These are phyloP conservation scores for Caranx melampygus DNA, from an alignment of 2,113 vertebrate genomes.

Conservation along the genomic window DNA sequence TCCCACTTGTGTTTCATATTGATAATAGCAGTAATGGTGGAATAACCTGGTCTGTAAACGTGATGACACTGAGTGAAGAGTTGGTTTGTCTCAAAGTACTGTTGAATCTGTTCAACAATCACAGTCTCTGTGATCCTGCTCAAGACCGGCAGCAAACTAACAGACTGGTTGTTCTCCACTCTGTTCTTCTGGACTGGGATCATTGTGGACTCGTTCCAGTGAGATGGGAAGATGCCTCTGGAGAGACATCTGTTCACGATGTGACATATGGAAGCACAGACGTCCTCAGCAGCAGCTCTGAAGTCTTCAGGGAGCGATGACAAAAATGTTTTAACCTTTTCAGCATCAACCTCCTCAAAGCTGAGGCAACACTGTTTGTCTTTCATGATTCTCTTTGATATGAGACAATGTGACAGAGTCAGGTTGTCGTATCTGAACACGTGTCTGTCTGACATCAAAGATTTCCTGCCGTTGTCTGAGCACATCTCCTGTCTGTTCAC, in stretches of 20 bases:
- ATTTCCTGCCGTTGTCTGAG: not conserved
- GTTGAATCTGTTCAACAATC: not conserved
- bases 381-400: not conserved
- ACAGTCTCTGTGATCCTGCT: not conserved
- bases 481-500: not conserved
- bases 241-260: not conserved
- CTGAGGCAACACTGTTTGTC: not conserved
- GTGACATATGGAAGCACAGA: not conserved
- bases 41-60: too few relatives aligned
- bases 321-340: not conserved
- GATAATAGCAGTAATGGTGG: too few relatives aligned
- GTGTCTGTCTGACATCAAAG: not conserved
- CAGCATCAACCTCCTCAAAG: not conserved
- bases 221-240: not conserved
- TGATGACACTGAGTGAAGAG: not conserved
- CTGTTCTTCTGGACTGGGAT: not conserved
- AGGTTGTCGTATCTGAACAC: too few relatives aligned
- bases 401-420: not conserved
- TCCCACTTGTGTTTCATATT: too few relatives aligned
- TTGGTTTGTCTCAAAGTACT: not conserved
- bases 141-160: not conserved
- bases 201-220: not conserved
- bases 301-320: not conserved
- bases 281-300: not conserved
- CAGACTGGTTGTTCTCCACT: not conserved